A percentile compares a stretch with the other conserved stretches of the same genome.
These are phyloP conservation scores for Paradisaea rubra DNA, from an alignment of 2,113 vertebrate species.

Conservation along the genomic window DNA sequence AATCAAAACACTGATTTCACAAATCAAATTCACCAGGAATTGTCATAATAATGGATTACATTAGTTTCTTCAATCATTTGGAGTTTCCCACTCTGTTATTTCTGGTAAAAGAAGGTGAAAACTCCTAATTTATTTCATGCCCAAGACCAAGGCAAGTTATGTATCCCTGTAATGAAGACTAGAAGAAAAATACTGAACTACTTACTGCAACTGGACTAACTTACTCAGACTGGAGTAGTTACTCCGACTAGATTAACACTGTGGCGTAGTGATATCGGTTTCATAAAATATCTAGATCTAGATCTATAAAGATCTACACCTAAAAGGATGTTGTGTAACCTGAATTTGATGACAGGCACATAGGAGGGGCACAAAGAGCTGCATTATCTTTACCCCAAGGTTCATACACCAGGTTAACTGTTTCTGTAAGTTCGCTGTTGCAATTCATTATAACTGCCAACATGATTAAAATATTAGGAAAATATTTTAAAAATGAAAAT, in stretches of 20 bases:
- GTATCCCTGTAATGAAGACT: not conserved
- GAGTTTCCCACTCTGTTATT: not conserved
- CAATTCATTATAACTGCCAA: not conserved
- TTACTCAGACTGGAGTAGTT: not conserved
- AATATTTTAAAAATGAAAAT: not conserved
- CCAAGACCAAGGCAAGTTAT: not conserved
- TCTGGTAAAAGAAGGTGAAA: not conserved
- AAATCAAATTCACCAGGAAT: not conserved
- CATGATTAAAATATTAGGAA: not conserved
- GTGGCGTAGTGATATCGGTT: accelerated
- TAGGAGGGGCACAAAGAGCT: not conserved
- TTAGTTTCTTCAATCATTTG: not conserved
- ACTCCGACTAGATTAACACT: not conserved
- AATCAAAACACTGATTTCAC: not conserved
- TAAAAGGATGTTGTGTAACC: not conserved
- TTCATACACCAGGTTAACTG: not conserved
- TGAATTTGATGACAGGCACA: not conserved
- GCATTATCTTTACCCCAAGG: not conserved
- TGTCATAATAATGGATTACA: not conserved
- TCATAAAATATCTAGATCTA: not conserved
- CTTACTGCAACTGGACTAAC: not conserved
- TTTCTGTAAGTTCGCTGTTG: not conserved
- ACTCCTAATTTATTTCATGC: not conserved
- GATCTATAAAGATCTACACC: not conserved
- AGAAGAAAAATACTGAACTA: not conserved